Evolutionary conservation across 2,888 invertebrate species (phyloP).

Genomic region (Erebia aethiops): DNA sequence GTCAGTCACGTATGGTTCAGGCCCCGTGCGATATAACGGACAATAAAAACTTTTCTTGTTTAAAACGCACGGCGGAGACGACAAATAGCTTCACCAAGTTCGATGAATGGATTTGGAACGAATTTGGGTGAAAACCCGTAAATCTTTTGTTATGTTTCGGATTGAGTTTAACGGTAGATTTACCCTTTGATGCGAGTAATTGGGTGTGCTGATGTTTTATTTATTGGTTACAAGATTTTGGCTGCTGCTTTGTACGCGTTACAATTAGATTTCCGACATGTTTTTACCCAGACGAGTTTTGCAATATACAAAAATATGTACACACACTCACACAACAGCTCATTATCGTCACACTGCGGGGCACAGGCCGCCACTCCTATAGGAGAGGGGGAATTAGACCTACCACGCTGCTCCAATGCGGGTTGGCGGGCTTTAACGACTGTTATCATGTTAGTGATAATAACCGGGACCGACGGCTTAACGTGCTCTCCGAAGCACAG

Average conservation of each 20-base stretch:
- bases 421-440: too few relatives aligned
- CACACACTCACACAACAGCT: too few relatives aligned
- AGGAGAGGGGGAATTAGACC: too few relatives aligned
- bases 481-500: too few relatives aligned
- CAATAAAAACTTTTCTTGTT: slow-evolving; percentile 45
- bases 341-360: too few relatives aligned
- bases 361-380: too few relatives aligned
- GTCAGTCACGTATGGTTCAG: slow-evolving; percentile 33
- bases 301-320: too few relatives aligned
- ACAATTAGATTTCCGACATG: neutral
- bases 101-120: slow-evolving; percentile 33
- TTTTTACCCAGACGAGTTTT: neutral
- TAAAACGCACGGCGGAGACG: slow-evolving; percentile 42
- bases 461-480: too few relatives aligned
- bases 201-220: slow-evolving; percentile 25
- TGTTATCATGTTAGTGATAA: too few relatives aligned
- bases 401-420: too few relatives aligned
- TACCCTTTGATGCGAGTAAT: slow-evolving; percentile 33
- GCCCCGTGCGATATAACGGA: slow-evolving; percentile 39
- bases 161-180: slow-evolving; percentile 36
- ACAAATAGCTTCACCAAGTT: slow-evolving; percentile 42
- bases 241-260: neutral
- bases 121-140: slow-evolving; percentile 37
- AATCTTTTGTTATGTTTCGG: slow-evolving; percentile 37
- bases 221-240: slow-evolving; percentile 11